Percentiles rank a stretch among this genome's conserved stretches.
These are phyloP conservation scores for Acanthoscelides obtectus DNA, from an alignment of 2,888 invertebrate genomes.

Conservation along the genomic window DNA sequence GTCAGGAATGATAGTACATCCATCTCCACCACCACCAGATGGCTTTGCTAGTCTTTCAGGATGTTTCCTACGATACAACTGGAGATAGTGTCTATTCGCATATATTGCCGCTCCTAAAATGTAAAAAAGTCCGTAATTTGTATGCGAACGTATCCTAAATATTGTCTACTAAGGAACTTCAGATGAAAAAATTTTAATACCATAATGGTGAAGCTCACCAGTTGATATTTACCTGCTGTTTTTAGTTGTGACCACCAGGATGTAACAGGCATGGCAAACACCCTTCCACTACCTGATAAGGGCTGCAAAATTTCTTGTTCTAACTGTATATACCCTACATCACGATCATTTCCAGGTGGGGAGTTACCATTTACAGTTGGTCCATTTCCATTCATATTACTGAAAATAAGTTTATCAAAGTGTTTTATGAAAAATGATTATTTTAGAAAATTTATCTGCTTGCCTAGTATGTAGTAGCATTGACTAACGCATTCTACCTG, in stretches of 20 bases:
- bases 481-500: too few relatives aligned
- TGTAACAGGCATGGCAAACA: slow-evolving; percentile 72
- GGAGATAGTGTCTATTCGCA: slow-evolving; percentile 92
- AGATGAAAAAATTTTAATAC: too few relatives aligned
- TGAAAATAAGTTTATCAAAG: too few relatives aligned
- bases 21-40: slow-evolving; percentile 29
- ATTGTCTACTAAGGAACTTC: too few relatives aligned
- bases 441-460: too few relatives aligned
- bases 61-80: slow-evolving; percentile 61
- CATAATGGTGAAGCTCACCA: too few relatives aligned
- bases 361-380: slow-evolving; percentile 1
- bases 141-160: too few relatives aligned
- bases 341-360: slow-evolving; percentile 57
- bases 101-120: slow-evolving; percentile 76
- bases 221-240: slow-evolving; percentile 68
- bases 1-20: slow-evolving; percentile 72
- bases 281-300: slow-evolving; percentile 76
- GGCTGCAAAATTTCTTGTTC: slow-evolving; percentile 87
- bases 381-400: neutral
- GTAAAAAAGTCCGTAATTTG: too few relatives aligned
- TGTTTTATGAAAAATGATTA: too few relatives aligned
- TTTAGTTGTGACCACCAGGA: slow-evolving; percentile 99
- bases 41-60: slow-evolving; percentile 48
- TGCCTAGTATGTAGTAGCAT: neutral
- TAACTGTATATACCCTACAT: slow-evolving; percentile 80